Conservation (phyloP, 2,888 invertebrate species). For the Altica lythri region DNA sequence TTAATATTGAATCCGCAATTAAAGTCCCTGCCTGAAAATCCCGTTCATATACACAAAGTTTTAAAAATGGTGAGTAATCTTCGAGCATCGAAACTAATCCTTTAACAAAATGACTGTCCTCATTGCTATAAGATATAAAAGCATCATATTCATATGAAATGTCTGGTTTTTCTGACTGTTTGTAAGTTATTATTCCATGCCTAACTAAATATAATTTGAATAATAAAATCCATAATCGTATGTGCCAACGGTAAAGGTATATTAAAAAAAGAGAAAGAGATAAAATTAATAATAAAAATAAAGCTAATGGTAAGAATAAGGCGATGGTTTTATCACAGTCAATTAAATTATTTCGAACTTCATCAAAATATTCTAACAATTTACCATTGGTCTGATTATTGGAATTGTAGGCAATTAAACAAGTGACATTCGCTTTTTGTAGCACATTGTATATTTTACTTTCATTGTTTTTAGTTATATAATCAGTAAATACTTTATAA, state of each 20-base stretch:
- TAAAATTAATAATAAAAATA: conserved; percentile 55
- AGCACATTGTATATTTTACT: conserved; percentile 1
- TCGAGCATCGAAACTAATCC: conserved; percentile 66
- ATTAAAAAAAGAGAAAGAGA: conserved; percentile 55
- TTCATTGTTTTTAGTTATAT: not conserved
- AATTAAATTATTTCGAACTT: conserved; percentile 27
- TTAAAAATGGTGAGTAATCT: conserved; percentile 63
- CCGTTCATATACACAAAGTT: conserved; percentile 71
- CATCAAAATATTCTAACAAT: conserved; percentile 39
- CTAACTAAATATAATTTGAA: conserved; percentile 61
- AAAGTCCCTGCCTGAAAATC: conserved; percentile 69
- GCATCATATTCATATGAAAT: conserved; percentile 62
- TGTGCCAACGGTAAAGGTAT: conserved; percentile 58
- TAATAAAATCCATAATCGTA: conserved; percentile 63
- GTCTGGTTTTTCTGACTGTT: conserved; percentile 46
- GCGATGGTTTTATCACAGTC: conserved; percentile 30
- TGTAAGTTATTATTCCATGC: conserved; percentile 47
- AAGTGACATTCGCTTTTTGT: conserved; percentile 1
- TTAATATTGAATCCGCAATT: conserved; percentile 69
- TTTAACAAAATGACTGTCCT: conserved; percentile 66
- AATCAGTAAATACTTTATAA: conserved; percentile 26
- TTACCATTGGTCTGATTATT: conserved; percentile 33
- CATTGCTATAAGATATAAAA: conserved; percentile 66
- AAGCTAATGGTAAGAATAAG: conserved; percentile 35
- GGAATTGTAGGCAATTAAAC: conserved; percentile 1